A percentile compares a stretch with the other conserved stretches of the same genome.
Conservation (phyloP, 2,888 invertebrate genomes). For the Cyrtodaria siliqua region DNA sequence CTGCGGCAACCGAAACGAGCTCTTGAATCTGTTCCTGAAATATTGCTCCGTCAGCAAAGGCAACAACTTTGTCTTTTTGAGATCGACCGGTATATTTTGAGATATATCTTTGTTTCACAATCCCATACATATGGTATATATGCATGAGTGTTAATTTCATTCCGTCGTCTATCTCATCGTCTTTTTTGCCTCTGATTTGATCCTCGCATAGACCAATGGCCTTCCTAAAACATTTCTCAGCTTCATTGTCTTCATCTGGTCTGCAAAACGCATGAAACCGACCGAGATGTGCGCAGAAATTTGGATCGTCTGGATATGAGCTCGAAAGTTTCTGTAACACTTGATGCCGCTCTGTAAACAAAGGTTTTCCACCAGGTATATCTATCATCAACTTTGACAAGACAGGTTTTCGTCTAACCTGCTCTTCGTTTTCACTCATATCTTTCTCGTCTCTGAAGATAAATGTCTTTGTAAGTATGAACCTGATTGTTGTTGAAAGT, state of each 20-base stretch:
- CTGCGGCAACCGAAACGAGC: constrained; percentile 42
- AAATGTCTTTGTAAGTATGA: constrained; percentile 63
- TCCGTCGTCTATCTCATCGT: constrained; percentile 46
- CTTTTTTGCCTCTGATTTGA: constrained; percentile 18
- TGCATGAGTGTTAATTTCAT: constrained; percentile 61
- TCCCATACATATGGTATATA: constrained; percentile 72
- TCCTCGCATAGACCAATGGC: constrained; percentile 55
- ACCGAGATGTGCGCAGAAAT: constrained; percentile 62
- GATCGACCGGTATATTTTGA: constrained; percentile 44
- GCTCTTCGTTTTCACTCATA: constrained; percentile 51
- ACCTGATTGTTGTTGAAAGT: constrained; percentile 34
- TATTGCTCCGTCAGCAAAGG: constrained; percentile 5
- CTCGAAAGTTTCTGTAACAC: constrained; percentile 52
- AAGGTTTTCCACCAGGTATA: constrained; percentile 55
- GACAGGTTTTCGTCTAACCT: constrained; percentile 31
- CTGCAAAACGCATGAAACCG: constrained; percentile 60
- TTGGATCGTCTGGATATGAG: constrained; percentile 63
- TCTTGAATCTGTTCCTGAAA: constrained; percentile 38
- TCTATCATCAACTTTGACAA: constrained; percentile 65
- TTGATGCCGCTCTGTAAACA: constrained; percentile 61
- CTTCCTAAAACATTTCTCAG: constrained; percentile 50
- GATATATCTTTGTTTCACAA: constrained; percentile 53
- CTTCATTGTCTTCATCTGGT: constrained; percentile 54
- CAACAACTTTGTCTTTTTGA: constrained; percentile 38
- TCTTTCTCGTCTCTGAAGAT: constrained; percentile 66